Evolutionary conservation across 2,113 vertebrate genomes (phyloP), one percentile per base, ranked within the genome.

Genomic region (Pardalotus punctatus): DNA sequence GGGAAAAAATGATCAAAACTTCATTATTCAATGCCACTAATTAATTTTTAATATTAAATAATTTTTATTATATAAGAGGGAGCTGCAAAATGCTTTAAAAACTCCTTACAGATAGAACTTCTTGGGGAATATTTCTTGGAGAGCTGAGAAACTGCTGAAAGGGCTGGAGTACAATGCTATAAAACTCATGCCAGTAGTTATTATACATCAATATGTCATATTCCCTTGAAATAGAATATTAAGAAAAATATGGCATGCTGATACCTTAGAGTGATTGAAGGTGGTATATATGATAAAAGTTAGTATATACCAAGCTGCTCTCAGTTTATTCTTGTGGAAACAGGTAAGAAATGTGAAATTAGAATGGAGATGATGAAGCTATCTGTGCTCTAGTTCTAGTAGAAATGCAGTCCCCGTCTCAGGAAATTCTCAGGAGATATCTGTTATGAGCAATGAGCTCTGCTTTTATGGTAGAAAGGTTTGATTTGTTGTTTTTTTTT

Each of bases 391-490:
- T 58, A 54, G 9, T n/a, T 90, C 38, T 31, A 74, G 24, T 24
- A 40, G 48, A 88, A 67, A 54, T 83, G 64, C 35, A 62, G 4
- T 62, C 3, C 3, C 11, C 45, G 5, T 36, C 47, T 90, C 38
- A 81, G 69, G 57, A 88, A 70, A 86, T 77, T 82, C 67, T 80
- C 58, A 27, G 43, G 82, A 27, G 27, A 42, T 38, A 15, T 50
- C 53, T 69, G 8, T 35, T 25, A 14, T 43, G 33, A 80, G 4
- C 12, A 60, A 38, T 0, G 0, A 67, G 22, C 4, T 58, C 25
- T 70, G 11, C 8, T 81, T 81, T 74, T 84, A 54, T n/a, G 29
- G 21, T 43, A 64, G 11, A 74, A 86, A 73, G 11, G 6, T 31
- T 11, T 20, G 12, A 31, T 67, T 28, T 10, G 2, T 2, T 1